These are phyloP conservation scores for Esox niger DNA, from an alignment of 2,113 vertebrate species.

Conservation along the genomic window DNA sequence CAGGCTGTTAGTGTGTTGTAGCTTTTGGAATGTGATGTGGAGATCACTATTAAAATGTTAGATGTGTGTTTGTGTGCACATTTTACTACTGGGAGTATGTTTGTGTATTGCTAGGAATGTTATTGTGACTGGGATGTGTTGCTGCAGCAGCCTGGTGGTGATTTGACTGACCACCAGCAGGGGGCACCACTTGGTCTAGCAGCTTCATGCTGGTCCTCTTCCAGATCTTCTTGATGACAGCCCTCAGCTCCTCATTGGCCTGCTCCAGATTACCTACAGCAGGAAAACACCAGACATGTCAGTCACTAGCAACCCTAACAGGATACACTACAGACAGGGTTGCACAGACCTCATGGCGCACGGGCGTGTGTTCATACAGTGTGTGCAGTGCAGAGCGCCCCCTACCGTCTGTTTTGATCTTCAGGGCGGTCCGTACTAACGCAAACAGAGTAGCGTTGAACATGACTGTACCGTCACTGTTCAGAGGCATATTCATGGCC, in stretches of 20 bases:
- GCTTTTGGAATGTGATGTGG: neutral
- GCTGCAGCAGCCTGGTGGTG: conserved; percentile 7
- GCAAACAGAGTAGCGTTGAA: conserved; percentile 98
- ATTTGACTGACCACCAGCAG: conserved; percentile 93
- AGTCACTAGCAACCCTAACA: conserved; percentile 10
- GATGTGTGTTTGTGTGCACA: neutral
- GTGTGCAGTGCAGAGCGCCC: neutral
- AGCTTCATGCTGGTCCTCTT: conserved; percentile 99
- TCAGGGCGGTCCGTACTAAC: conserved; percentile 93
- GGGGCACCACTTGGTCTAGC: conserved; percentile 97
- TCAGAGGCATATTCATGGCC: conserved; percentile 99
- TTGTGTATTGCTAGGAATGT: neutral
- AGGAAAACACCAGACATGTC: conserved; percentile 17
- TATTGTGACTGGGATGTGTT: conserved; percentile 7
- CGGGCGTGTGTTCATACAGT: neutral
- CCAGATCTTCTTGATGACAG: conserved; percentile 99
- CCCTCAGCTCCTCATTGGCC: conserved; percentile 96
- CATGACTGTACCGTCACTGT: conserved; percentile 98
- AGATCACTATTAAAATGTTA: no score
- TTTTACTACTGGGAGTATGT: neutral
- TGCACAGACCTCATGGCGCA: neutral
- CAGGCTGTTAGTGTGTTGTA: neutral
- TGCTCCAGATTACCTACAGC: conserved; percentile 92
- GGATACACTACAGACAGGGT: no score
- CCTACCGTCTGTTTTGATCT: conserved; percentile 99